These are phyloP conservation scores for Sinocyclocheilus maitianheensis DNA, from an alignment of 2,113 vertebrate genomes.

Conservation along the genomic window DNA sequence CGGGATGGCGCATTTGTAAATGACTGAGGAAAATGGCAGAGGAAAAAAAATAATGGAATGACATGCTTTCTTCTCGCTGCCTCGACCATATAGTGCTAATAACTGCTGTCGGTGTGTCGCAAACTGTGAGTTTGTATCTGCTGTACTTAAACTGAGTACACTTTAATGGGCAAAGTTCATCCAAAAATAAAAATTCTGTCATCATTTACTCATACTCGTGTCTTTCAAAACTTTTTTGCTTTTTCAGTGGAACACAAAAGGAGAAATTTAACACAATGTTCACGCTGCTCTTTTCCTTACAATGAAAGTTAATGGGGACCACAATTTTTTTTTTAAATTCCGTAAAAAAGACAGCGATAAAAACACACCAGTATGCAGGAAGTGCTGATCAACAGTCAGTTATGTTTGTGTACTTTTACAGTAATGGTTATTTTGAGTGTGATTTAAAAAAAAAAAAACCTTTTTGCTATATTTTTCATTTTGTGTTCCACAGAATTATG, in stretches of 20 bases:
- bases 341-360: too few relatives aligned
- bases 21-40: slow-evolving; percentile 64
- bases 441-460: too few relatives aligned
- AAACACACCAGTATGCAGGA: too few relatives aligned
- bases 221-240: too few relatives aligned
- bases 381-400: too few relatives aligned
- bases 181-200: background rate
- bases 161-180: background rate
- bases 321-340: too few relatives aligned
- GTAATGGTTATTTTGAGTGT: too few relatives aligned
- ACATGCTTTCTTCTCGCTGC: background rate
- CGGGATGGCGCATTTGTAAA: slow-evolving; percentile 71
- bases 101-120: background rate
- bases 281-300: background rate
- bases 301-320: background rate
- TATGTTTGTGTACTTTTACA: too few relatives aligned
- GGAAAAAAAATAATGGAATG: slow-evolving; percentile 11
- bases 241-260: background rate
- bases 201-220: background rate
- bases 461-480: background rate
- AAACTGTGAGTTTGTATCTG: background rate
- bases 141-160: background rate
- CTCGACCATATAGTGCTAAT: background rate
- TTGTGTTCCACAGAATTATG: background rate
- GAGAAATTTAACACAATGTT: background rate